These are phyloP conservation scores for Tigriopus californicus DNA, from an alignment of 2,888 invertebrate species.

Conservation along the genomic window DNA sequence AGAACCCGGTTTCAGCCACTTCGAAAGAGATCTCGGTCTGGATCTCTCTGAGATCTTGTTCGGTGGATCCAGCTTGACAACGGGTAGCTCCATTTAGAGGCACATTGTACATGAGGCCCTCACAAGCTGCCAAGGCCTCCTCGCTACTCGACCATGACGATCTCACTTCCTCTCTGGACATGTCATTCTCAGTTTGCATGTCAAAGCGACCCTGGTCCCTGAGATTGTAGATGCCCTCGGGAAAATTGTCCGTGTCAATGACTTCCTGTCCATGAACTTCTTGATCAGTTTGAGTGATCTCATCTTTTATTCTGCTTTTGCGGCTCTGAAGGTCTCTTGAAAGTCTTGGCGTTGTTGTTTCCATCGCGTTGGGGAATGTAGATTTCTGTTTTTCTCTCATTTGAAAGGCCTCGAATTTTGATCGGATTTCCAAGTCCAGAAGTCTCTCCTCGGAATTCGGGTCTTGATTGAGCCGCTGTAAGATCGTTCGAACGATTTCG, in stretches of 20 bases:
- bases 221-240: too few relatives aligned
- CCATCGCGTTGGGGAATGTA: too few relatives aligned
- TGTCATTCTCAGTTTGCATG: conserved; percentile 15
- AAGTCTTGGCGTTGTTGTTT: too few relatives aligned
- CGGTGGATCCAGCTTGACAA: conserved; percentile 27
- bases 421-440: not conserved
- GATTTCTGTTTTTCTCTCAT: not conserved
- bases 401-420: not conserved
- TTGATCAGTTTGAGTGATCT: too few relatives aligned
- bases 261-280: too few relatives aligned
- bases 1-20: conserved; percentile 54
- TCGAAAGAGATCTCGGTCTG: conserved; percentile 28
- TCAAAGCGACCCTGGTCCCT: not conserved
- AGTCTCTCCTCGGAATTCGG: conserved; percentile 53
- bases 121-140: conserved; percentile 51
- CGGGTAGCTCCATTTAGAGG: conserved; percentile 44
- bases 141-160: conserved; percentile 62
- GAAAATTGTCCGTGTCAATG: too few relatives aligned
- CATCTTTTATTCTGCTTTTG: too few relatives aligned
- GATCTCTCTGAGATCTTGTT: not conserved
- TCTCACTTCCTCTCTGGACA: conserved; percentile 27
- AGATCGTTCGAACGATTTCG: conserved; percentile 21
- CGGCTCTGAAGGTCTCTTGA: too few relatives aligned
- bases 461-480: conserved; percentile 36
- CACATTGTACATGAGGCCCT: conserved; percentile 48